Conservation (phyloP, 2,888 invertebrate genomes). For the Scaptomyza tumidula region DNA sequence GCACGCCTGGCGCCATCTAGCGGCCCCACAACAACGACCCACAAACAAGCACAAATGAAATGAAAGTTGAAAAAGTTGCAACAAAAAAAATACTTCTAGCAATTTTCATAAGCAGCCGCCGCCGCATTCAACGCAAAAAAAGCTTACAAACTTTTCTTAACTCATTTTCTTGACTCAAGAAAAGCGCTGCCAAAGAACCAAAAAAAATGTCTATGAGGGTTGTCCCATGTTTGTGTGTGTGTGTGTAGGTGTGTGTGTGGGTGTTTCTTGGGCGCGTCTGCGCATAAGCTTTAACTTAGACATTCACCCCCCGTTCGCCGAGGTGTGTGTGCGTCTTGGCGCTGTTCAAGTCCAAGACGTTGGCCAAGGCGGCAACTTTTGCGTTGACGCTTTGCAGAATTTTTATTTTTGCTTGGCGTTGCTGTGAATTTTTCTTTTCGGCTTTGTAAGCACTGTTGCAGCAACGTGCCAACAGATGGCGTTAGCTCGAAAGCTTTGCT, state of each 20-base stretch:
- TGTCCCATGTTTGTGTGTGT: slow-evolving; percentile 20
- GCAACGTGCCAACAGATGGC: slow-evolving; percentile 56
- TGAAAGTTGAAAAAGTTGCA: not conserved
- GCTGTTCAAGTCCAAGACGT: slow-evolving; percentile 58
- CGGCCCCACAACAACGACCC: slow-evolving; percentile 21
- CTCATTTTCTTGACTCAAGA: slow-evolving; percentile 63
- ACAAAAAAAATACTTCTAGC: slow-evolving; percentile 4
- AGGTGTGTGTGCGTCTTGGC: slow-evolving; percentile 40
- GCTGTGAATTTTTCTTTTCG: slow-evolving; percentile 17
- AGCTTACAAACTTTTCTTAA: slow-evolving; percentile 74
- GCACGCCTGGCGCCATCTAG: slow-evolving; percentile 70
- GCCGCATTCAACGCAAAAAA: slow-evolving; percentile 19
- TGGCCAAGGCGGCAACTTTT: slow-evolving; percentile 60
- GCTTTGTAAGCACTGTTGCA: slow-evolving; percentile 31
- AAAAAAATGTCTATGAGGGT: slow-evolving; percentile 47
- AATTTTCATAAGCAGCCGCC: slow-evolving; percentile 43
- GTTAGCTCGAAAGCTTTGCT: slow-evolving; percentile 63
- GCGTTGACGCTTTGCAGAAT: slow-evolving; percentile 43
- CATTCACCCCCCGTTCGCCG: slow-evolving; percentile 62
- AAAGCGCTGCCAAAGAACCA: slow-evolving; percentile 37
- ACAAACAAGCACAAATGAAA: not conserved
- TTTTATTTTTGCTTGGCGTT: slow-evolving; percentile 30
- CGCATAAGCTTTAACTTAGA: slow-evolving; percentile 58
- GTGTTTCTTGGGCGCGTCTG: slow-evolving; percentile 46
- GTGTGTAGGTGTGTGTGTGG: slow-evolving; percentile 5